Evolutionary conservation across 1,140 invertebrate species (phyloP).

Genomic region (Saccostrea cuccullata): DNA sequence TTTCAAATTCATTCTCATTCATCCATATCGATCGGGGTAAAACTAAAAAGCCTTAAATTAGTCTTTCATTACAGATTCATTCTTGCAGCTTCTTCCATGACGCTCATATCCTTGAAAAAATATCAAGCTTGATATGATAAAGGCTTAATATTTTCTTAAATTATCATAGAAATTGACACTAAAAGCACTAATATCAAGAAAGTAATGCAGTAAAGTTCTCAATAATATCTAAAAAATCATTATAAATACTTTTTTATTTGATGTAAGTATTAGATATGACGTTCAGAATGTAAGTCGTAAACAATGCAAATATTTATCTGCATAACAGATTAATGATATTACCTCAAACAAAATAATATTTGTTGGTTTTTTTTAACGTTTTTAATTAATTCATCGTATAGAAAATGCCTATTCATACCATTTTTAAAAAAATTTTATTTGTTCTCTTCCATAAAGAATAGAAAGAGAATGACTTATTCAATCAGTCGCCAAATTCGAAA

Average conservation of each 20-base stretch:
- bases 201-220: too few relatives aligned
- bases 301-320: neutral
- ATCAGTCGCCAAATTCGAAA: neutral
- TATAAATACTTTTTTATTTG: neutral
- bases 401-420: neutral
- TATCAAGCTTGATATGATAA: neutral
- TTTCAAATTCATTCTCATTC: conserved; percentile 70
- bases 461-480: neutral
- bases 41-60: neutral
- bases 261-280: neutral
- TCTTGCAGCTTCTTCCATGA: neutral
- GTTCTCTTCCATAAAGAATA: neutral
- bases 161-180: neutral
- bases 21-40: neutral
- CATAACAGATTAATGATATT: too few relatives aligned
- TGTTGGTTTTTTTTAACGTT: too few relatives aligned
- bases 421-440: neutral
- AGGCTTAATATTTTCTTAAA: neutral
- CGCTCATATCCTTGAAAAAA: neutral
- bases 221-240: neutral
- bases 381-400: too few relatives aligned
- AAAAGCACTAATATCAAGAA: neutral
- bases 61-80: neutral
- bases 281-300: neutral
- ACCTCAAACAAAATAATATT: too few relatives aligned